Base-by-base conservation (phyloP, 1,140 invertebrate species). In the Trichogramma pretiosum region DNA sequence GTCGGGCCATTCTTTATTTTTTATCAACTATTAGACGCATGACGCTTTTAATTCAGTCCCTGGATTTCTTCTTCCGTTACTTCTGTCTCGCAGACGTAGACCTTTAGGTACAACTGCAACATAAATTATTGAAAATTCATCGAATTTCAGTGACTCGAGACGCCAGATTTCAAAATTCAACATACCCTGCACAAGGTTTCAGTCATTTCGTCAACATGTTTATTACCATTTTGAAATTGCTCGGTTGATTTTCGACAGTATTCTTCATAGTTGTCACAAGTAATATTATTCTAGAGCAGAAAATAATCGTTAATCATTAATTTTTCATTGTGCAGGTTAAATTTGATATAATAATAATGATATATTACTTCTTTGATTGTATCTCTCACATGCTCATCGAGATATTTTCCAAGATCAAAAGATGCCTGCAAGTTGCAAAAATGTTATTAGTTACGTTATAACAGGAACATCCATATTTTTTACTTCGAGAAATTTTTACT, bases 271-370 rank as follows among this genome's bases (percentile, higher is more conserved):
- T 38, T 49, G 1, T 9, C 8, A 14, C 47, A 49, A 2, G 34
- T 37, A 9, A 49, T 13, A 10, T 49, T 8, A 18, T 49, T 35
- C 47, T 49, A 10, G 1, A 24, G 38, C n/a, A n/a, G n/a, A n/a
- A n/a, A n/a, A 24, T 3, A 36, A 36, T 36, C 28, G 17, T 21
- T 18, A 23, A 28, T 8, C 1, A 28, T n/a, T 35, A 35, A n/a
- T 45, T 34, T 26, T 37, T 9, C 14, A n/a, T 21, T 13, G 8
- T 11, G 11, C 19, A 16, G 4, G 30, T 28, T 26, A 26, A 26
- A n/a, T n/a, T n/a, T n/a, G n/a, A n/a, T n/a, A n/a, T 30, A 30
- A 8, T 4, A 30, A 10, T 30, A 16, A 14, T 44, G 8, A 46
- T 37, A 28, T 42, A 24, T 39, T 34, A 48, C 46, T 13, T 13